Conservation (phyloP, 2,888 invertebrate genomes). For the Polietes domitor region DNA sequence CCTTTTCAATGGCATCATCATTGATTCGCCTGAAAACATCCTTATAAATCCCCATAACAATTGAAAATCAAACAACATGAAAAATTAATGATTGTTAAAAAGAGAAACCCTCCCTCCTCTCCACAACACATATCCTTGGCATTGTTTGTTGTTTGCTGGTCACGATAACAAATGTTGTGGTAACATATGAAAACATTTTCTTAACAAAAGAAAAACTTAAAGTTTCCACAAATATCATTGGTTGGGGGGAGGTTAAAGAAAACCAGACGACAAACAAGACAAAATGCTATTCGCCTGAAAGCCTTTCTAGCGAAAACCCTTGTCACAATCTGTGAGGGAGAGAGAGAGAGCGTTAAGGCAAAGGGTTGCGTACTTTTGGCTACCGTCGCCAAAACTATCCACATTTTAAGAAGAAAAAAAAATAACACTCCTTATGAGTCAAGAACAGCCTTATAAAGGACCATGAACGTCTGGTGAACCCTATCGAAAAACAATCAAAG, state of each 20-base stretch:
- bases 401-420: too few species aligned
- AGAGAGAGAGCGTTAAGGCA: too few species aligned
- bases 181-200: neutral
- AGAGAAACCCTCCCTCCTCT: neutral
- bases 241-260: neutral
- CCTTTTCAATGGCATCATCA: neutral
- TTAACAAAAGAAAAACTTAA: neutral
- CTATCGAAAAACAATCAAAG: too few species aligned
- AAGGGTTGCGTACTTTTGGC: too few species aligned
- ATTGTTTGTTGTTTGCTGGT: neutral
- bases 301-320: neutral
- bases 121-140: neutral
- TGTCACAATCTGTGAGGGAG: neutral
- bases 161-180: conserved; percentile 27
- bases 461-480: too few species aligned
- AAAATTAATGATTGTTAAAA: conserved; percentile 60
- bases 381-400: too few species aligned
- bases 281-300: neutral
- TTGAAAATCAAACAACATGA: conserved; percentile 57
- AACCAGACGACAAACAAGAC: neutral
- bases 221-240: neutral
- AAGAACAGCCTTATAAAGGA: too few species aligned
- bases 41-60: conserved; percentile 43
- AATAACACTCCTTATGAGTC: too few species aligned
- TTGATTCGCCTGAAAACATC: neutral